Conservation (phyloP, 2,888 invertebrate genomes). For the Hermaeophaga mercurialis region DNA sequence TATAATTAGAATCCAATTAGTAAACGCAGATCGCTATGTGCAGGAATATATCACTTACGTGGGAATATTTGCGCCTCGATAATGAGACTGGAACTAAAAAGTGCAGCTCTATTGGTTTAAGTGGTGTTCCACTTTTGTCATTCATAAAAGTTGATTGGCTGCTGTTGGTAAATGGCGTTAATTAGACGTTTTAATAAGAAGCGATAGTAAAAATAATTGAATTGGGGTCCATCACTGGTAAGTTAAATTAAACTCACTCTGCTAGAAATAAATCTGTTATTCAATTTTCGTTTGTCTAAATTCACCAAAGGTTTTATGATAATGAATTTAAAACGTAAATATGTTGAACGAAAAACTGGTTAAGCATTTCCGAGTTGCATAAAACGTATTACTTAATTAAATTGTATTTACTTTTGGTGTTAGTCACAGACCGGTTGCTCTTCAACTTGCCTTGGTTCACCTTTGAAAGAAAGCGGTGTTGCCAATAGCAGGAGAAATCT, state of each 20-base stretch:
- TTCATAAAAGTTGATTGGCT: too few relatives aligned
- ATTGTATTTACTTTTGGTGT: background rate
- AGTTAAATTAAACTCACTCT: too few relatives aligned
- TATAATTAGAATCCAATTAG: constrained; percentile 2
- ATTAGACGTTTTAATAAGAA: too few relatives aligned
- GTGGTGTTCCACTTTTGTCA: background rate
- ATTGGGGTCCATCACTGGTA: too few relatives aligned
- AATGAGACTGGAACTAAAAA: constrained; percentile 5
- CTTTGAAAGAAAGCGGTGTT: background rate
- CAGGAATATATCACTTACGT: constrained; percentile 1
- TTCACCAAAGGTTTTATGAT: too few relatives aligned
- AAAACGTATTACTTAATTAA: background rate
- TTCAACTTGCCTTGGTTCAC: background rate
- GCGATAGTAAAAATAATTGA: too few relatives aligned
- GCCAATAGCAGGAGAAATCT: background rate
- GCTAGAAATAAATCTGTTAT: too few relatives aligned
- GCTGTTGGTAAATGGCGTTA: too few relatives aligned
- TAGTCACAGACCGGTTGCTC: background rate
- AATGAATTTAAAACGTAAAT: too few relatives aligned
- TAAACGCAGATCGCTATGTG: background rate
- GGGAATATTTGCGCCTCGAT: background rate
- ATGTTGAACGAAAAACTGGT: too few relatives aligned
- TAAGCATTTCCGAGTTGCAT: background rate
- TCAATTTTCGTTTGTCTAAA: too few relatives aligned
- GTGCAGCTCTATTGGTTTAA: background rate